Percentiles rank a stretch among this genome's conserved stretches.
Evolutionary conservation across 2,888 invertebrate species (phyloP).

Genomic region (Dryobotodes eremita): DNA sequence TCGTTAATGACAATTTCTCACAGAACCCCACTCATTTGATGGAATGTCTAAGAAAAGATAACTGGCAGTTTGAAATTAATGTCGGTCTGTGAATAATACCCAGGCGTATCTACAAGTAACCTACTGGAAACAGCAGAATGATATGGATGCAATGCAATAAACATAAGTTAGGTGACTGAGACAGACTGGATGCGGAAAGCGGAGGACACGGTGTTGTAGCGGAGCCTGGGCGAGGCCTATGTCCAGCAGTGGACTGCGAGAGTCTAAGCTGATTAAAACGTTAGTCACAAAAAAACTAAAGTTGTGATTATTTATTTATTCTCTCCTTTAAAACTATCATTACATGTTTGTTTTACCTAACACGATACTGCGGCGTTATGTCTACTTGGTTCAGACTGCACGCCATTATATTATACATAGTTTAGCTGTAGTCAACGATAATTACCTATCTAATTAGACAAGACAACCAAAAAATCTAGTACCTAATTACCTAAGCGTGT

Average conservation of each 20-base stretch:
- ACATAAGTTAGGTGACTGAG: background rate
- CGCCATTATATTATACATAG: background rate
- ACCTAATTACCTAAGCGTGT: constrained; percentile 5
- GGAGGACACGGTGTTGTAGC: background rate
- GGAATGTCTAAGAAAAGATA: background rate
- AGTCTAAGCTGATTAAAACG: background rate
- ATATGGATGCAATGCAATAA: background rate
- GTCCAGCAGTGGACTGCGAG: background rate
- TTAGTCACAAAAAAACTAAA: background rate
- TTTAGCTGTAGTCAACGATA: background rate
- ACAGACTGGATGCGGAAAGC: background rate
- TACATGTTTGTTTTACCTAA: background rate
- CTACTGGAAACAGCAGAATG: background rate
- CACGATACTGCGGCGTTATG: background rate
- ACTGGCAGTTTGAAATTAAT: background rate
- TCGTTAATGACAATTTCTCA: background rate
- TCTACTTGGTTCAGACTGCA: background rate
- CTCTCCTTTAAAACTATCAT: background rate
- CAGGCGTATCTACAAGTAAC: background rate
- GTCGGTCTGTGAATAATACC: background rate
- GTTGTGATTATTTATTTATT: background rate
- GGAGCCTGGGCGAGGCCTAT: background rate
- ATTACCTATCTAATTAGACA: background rate
- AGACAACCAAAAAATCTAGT: constrained; percentile 1
- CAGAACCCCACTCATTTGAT: background rate